Evolutionary conservation across 2,113 vertebrate genomes (phyloP).

Genomic region (Ophiodon elongatus): DNA sequence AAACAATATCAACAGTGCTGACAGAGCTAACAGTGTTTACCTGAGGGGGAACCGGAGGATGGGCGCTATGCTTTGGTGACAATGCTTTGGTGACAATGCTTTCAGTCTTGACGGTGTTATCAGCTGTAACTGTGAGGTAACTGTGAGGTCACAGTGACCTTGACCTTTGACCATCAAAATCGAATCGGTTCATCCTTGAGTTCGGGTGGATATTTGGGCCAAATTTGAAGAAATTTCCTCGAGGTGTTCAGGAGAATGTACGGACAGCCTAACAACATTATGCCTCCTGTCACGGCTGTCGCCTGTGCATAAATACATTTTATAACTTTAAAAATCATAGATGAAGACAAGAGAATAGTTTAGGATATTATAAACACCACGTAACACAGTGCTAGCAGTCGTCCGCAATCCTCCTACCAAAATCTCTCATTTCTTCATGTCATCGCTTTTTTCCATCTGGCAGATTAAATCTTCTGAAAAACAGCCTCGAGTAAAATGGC

Average conservation of each 20-base stretch:
- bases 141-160: background rate
- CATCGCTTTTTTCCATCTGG: slow-evolving; percentile 53
- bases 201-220: background rate
- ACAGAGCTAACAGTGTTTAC: no score
- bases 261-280: background rate
- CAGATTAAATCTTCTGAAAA: slow-evolving; percentile 44
- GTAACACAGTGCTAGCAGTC: slow-evolving; percentile 4
- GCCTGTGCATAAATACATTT: background rate
- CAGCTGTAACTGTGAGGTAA: no score
- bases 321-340: background rate
- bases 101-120: no score
- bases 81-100: no score
- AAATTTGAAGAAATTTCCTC: background rate
- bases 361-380: background rate
- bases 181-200: background rate
- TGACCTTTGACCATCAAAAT: background rate
- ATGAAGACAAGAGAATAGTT: background rate
- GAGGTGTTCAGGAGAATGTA: background rate
- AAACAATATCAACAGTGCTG: background rate
- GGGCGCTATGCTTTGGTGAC: no score
- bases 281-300: no score
- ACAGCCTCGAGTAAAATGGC: slow-evolving; percentile 61
- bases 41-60: no score
- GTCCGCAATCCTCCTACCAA: slow-evolving; percentile 3
- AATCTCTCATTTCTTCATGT: slow-evolving; percentile 15